Evolutionary conservation across 2,888 invertebrate species (phyloP).

Genomic region (Nasonovia ribisnigri): DNA sequence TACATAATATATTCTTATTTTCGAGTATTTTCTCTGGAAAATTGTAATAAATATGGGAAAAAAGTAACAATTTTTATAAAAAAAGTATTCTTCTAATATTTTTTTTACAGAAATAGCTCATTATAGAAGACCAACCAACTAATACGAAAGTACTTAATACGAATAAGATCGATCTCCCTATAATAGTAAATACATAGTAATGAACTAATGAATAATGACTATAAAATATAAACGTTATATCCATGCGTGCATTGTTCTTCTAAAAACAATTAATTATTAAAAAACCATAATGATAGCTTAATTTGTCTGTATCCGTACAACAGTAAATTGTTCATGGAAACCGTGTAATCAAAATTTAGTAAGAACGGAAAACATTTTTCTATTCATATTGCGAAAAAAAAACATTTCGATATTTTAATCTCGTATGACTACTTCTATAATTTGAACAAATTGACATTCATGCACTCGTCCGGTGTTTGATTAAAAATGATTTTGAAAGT

Average conservation of each 20-base stretch:
- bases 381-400: neutral
- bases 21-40: neutral
- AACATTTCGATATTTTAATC: neutral
- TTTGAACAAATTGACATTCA: neutral
- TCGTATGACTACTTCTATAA: neutral
- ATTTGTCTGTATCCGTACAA: neutral
- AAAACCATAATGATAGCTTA: neutral
- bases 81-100: neutral
- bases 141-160: neutral
- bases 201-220: neutral
- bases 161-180: neutral
- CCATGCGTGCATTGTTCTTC: neutral
- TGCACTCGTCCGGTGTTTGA: neutral
- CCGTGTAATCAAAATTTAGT: neutral
- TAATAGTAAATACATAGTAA: too few species aligned
- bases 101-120: neutral
- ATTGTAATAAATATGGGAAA: neutral
- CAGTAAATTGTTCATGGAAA: neutral
- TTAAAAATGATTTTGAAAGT: neutral
- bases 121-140: neutral
- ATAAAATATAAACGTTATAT: neutral
- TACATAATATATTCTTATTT: neutral
- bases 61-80: neutral
- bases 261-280: neutral
- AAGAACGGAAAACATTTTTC: neutral